Base-by-base conservation (phyloP, 2,888 invertebrate genomes). In the Xanthostigma xanthostigma region DNA sequence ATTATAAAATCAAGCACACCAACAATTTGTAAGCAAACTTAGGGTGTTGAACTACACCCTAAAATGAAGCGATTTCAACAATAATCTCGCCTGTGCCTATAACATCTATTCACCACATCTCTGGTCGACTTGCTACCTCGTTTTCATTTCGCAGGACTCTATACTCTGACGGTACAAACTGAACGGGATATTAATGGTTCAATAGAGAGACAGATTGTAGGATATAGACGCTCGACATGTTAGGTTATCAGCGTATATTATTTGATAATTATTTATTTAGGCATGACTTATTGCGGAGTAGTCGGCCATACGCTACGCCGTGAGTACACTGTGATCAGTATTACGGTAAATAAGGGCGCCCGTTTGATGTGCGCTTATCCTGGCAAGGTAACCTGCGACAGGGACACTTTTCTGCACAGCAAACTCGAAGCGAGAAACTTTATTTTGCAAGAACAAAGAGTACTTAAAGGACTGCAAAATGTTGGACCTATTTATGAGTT, bases 251-350 rank as follows among this genome's bases (percentile, higher is more conserved):
- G n/a, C 12, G 12, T 14, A 35, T 39, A 40, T 49, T 2, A 43
- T 8, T 41, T 36, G 5, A 17, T 42, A 8, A 49, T 49, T 27
- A 34, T 54, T 11, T 51, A 56, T 48, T 41, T 53, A 73, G 80
- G 81, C 6, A 73, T 76, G 52, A 78, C 80, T 0, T 85, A 83
- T 58, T 85, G 84, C 58, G 85, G 85, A 1, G 79, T 84, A 0
- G 77, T 85, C 11, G 86, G 85, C 0, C 83, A 85, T 58, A 69
- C 74, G 17, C 64, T 81, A 41, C 66, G 85, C 35, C 72, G 82
- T 55, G 85, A 85, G 62, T 85, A 84, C 56, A 83, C 84, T 0
- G 81, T 82, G 0, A 83, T 85, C 44, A 81, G 84, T 39, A 68
- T 76, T 50, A 72, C 77, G 9, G 84, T 84, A 0, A 84, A 84